Evolutionary conservation across 2,797 vertebrate genomes (phyloP).

Genomic region (Babyrousa celebensis): DNA sequence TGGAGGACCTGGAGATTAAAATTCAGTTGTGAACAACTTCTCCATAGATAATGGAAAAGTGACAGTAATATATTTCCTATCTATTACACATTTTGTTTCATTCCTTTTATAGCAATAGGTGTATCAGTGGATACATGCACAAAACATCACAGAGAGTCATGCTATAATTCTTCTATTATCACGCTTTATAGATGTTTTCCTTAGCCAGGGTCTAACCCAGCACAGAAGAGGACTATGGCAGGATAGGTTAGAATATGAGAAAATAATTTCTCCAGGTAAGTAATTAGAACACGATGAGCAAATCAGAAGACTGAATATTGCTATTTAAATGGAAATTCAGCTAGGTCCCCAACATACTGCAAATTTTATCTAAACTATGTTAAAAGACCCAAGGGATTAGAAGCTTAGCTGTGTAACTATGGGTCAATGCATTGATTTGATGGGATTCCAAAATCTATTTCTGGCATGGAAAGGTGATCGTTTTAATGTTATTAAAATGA

Average conservation of each 20-base stretch:
- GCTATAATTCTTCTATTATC: slow-evolving; percentile 59
- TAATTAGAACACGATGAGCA: slow-evolving; percentile 78
- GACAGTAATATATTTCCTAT: background rate
- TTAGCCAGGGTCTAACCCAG: slow-evolving; percentile 23
- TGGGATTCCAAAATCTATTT: slow-evolving; percentile 28
- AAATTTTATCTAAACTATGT: slow-evolving; percentile 36
- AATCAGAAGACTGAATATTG: slow-evolving; percentile 72
- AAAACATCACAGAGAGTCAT: slow-evolving; percentile 45
- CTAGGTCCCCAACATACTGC: background rate
- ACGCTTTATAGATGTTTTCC: slow-evolving; percentile 60
- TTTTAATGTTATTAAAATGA: slow-evolving; percentile 53
- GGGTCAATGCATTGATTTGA: slow-evolving; percentile 11
- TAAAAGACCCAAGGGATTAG: slow-evolving; percentile 39
- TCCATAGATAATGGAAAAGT: slow-evolving; percentile 35
- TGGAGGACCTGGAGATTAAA: slow-evolving; percentile 37
- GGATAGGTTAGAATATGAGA: slow-evolving; percentile 60
- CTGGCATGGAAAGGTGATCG: background rate
- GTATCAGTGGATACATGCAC: background rate
- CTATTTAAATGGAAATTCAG: slow-evolving; percentile 80
- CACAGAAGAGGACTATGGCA: slow-evolving; percentile 50
- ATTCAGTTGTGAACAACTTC: slow-evolving; percentile 29
- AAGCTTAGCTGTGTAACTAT: slow-evolving; percentile 18
- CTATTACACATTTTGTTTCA: slow-evolving; percentile 20
- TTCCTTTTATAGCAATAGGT: slow-evolving; percentile 46
- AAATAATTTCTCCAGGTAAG: slow-evolving; percentile 75